Base-by-base conservation (phyloP, 1,140 invertebrate genomes). In the Hyles euphorbiae region DNA sequence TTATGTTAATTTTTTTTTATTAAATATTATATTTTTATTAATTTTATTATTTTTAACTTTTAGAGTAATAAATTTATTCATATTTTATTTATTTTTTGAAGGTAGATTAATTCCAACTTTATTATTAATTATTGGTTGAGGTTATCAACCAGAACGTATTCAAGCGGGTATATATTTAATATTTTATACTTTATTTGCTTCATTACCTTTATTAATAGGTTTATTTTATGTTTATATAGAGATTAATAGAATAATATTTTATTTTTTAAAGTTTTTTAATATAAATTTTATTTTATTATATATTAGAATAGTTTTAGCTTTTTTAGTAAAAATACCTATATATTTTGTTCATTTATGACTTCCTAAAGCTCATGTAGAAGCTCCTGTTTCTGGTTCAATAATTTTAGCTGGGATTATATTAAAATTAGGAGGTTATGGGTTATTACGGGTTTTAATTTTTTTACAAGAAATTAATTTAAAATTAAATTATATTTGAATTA, bases 281-380 rank as follows among this genome's bases (percentile, higher is more conserved):
- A 72, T 83, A 79, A 69, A 83, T 83, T 84, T 67, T 84, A 76
- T 73, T 22, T 86, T 89, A 68, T 72, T 91, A 76, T 91, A 89
- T 88, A 73, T 90, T 69, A 78, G 72, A 74, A 84, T 92, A 83
- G 81, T 90, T 71, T 67, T 91, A 61, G 88, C 90, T 67, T 94
- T 94, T 92, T 90, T 93, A 83, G 89, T 94, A 55, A 94, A 94
- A 89, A 90, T 93, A 71, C 93, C 93, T 32, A 91, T 93, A 83
- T 94, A 90, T 92, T 86, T 91, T 74, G 64, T 93, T 88, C 93
- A 94, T 91, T 88, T 93, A 72, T 94, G 93, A 81, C 81, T 94
- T 55, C 93, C 93, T 53, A 94, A 93, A 58, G 93, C 93, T 89
- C 93, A 94, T 92, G 93, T 94, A 22, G 93, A 94, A 75, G 92